phyloP scores from a whole-genome alignment of 2,113 vertebrate species.

The Electrona antarctica region DNA sequence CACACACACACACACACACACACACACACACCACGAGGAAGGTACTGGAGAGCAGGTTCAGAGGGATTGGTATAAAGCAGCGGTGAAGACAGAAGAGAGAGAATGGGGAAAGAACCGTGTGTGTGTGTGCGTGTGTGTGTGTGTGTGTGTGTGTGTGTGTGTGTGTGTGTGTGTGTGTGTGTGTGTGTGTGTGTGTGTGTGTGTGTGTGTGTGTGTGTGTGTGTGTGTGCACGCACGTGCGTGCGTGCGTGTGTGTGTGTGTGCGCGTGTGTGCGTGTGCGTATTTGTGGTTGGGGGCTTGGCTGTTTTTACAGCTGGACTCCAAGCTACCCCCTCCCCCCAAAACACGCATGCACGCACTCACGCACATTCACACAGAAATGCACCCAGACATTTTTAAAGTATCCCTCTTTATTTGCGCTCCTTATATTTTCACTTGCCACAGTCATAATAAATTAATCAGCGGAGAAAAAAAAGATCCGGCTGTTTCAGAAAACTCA shows the following conservation, averaged over 20 bases:
- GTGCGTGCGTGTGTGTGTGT: neutral
- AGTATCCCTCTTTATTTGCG: constrained; percentile 24
- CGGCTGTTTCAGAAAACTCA: constrained; percentile 4
- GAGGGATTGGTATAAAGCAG: no score
- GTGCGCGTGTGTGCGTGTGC: no score
- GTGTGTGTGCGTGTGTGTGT: no score
- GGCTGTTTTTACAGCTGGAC: constrained; percentile 62
- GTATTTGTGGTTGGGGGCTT: neutral
- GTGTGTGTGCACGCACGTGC: no score
- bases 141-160: no score
- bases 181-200: neutral
- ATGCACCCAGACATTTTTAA: constrained; percentile 27
- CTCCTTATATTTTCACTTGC: constrained; percentile 52
- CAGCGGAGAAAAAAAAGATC: constrained; percentile 23
- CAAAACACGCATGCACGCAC: constrained; percentile 17
- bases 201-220: neutral
- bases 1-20: constrained; percentile 18
- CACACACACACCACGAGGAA: neutral
- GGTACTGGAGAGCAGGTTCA: no score
- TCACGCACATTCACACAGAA: neutral
- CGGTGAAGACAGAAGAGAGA: no score
- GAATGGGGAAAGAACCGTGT: no score
- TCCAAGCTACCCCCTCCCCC: neutral
- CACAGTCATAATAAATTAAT: constrained; percentile 54
- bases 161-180: no score